phyloP scores from a whole-genome alignment of 2,888 invertebrate species.

The Pandemis heparana region DNA sequence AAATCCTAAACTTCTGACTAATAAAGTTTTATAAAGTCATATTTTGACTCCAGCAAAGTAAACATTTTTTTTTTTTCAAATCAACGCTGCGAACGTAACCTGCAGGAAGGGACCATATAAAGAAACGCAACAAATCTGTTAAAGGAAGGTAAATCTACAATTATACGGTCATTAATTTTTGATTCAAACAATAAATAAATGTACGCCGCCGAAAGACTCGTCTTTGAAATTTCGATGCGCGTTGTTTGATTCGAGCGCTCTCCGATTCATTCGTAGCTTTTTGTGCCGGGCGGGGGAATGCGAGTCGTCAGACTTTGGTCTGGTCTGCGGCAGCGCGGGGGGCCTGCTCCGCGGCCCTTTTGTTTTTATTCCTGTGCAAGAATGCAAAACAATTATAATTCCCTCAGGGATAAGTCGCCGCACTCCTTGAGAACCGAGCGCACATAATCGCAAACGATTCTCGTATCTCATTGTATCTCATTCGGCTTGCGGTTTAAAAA shows the following conservation, averaged over 20 bases:
- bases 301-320: conserved; percentile 83
- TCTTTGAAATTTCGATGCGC: conserved; percentile 30
- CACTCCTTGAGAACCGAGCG: conserved; percentile 72
- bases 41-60: not conserved
- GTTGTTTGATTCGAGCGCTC: conserved; percentile 52
- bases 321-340: conserved; percentile 78
- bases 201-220: conserved; percentile 17
- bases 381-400: conserved; percentile 86
- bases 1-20: not conserved
- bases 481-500: conserved; percentile 75
- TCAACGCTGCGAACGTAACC: not conserved
- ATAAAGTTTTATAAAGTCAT: not conserved
- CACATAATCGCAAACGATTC: conserved; percentile 73
- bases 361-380: conserved; percentile 84
- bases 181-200: conserved; percentile 25
- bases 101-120: not conserved
- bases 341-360: conserved; percentile 75
- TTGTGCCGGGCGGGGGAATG: conserved; percentile 76
- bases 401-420: conserved; percentile 78
- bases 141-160: conserved; percentile 15
- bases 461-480: conserved; percentile 69
- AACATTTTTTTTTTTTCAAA: too few species aligned
- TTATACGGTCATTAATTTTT: conserved; percentile 24
- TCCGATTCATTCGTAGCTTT: conserved; percentile 79
- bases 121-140: conserved; percentile 1